Base-by-base conservation (phyloP, 2,888 invertebrate species). In the Sacculina carcini region DNA sequence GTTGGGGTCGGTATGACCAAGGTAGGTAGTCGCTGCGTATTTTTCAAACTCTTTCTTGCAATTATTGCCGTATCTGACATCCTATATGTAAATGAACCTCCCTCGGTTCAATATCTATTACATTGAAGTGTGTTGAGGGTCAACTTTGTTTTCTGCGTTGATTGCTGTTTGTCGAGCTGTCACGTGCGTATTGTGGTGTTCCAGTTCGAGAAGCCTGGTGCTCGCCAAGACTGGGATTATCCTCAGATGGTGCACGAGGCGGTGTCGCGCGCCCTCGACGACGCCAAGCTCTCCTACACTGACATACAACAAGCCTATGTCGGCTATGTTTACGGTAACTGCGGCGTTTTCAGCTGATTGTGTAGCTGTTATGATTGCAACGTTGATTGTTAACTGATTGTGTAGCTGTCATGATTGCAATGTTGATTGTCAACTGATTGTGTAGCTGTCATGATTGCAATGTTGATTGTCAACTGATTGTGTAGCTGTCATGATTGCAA, bases 1-100 rank as follows among this genome's bases (percentile, higher is more conserved):
- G 75, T 92, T 61, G 94, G 94, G 57, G 90, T 92, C 58, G 92
- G 92, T 56, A 94, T 94, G 92, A 92, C 92, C 56, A 90, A 90
- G 71, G 78, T 77, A 69, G 64, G 60, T 62, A 51, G 51, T 21
- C 42, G 19, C 28, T 4, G 9, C n/a, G 40, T 10, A 19, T 40
- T 10, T 40, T 7, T 10, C 23, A 10, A 23, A 9, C n/a, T 19
- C 16, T n/a, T 40, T 40, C n/a, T 40, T 5, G 19, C 39, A 38
- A 19, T 21, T 19, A 38, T 19, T 19, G 21, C n/a, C n/a, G 5
- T 48, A 19, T 28, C 28, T 19, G n/a, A 6, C 28, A 6, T 9
- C 9, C 19, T 42, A 10, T 48, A 6, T 48, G 9, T 39, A 42
- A 21, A 32, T 29, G 2, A 21, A 12, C 9, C 32, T 21, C 31